Evolutionary conservation across 2,113 vertebrate genomes (phyloP), one percentile per base, ranked within the genome.

Genomic region (Etheostoma cragini): DNA sequence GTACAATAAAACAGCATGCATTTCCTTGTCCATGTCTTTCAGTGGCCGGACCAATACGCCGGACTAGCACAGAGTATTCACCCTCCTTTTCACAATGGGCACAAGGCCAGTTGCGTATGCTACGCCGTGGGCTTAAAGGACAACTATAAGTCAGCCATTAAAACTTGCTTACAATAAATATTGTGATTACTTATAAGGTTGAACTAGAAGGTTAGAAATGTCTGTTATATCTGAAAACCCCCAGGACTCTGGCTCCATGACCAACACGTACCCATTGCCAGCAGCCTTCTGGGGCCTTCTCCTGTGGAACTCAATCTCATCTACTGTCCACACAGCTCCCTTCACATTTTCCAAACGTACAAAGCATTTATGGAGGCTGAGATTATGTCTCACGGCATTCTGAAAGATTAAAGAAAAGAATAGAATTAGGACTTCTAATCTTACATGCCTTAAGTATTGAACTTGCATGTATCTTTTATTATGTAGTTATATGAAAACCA

Each of bases 281-380:
- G 97, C 97, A 87, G 98, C 96, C 95, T 99, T 99, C 96, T 99
- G 98, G 91, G 98, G 98, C 94, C 98, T 95, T 94, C 98, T 95
- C 94, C 99, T 97, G 96, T 99, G 98, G 95, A 98, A 99, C 93
- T 99, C 98, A 87, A 97, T 93, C 96, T 99, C 98, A 92, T 99
- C 98, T 87, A 99, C 98, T 79, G 98, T 99, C 98, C 98, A 96
- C 86, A 95, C 95, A 0, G 95, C 95, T 76, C 95, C 95, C 79
- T 96, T 95, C 22, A 95, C 95, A 4, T 95, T 95, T 86, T 95
- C 95, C 84, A 95, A 81, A 35, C 95, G 94, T 1, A 96, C 93
- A 30, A 96, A 96, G 87, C 95, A 96, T 84, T 96, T 96, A 77
- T 96, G 95, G 67, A 96, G 95, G 82, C 95, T 96, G 67, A 96